Conservation (phyloP, 2,797 vertebrate species). For the Hypotaenidia okinawae region DNA sequence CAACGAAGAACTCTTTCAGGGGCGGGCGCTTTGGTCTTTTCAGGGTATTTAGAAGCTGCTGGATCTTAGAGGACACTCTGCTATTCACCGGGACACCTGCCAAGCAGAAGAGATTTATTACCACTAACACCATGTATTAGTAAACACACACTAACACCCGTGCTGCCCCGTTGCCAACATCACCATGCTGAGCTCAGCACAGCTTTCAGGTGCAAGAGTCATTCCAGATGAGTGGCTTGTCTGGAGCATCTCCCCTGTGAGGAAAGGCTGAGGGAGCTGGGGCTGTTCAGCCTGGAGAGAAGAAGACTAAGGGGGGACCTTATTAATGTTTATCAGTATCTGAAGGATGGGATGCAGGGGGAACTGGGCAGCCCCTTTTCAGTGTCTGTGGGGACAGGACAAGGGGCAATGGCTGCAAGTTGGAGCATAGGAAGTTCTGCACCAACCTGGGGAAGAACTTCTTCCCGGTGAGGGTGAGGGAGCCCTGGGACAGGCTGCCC, state of each 20-base stretch:
- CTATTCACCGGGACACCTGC: slow-evolving; percentile 95
- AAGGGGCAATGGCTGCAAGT: no score
- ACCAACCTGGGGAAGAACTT: no score
- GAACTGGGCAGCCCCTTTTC: no score
- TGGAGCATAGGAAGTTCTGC: no score
- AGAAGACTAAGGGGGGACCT: no score
- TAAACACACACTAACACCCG: background rate
- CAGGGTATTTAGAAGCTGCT: slow-evolving; percentile 95
- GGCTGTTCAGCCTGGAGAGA: no score
- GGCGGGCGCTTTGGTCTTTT: slow-evolving; percentile 96
- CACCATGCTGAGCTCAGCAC: background rate
- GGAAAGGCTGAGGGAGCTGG: no score
- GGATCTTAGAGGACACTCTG: slow-evolving; percentile 97
- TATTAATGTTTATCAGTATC: no score
- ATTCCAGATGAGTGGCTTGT: background rate
- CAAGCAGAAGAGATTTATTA: background rate
- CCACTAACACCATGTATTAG: background rate
- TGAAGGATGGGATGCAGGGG: no score
- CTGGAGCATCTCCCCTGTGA: background rate
- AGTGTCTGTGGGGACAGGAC: no score
- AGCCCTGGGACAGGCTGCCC: no score
- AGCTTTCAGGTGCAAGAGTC: background rate
- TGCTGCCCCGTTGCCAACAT: background rate
- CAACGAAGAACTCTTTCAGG: slow-evolving; percentile 93
- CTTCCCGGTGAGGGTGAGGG: no score